Conservation (phyloP, 1,140 invertebrate species). For the Frieseomelitta varia region DNA sequence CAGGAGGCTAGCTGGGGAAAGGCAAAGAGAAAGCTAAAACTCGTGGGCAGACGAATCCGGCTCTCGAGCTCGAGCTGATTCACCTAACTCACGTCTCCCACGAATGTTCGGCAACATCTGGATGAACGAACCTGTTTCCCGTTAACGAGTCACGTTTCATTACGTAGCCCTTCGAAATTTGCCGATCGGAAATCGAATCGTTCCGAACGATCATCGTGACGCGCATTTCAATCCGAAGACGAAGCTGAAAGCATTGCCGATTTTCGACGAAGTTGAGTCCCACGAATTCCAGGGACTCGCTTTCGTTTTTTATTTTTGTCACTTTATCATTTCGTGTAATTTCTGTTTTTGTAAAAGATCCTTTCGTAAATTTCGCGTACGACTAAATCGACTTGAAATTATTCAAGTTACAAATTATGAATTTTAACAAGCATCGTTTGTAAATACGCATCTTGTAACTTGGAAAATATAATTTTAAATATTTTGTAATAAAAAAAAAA, state of each 20-base stretch:
- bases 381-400: no score
- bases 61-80: slow-evolving; percentile 28
- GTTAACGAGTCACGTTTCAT: slow-evolving; percentile 42
- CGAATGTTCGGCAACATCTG: slow-evolving; percentile 49
- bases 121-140: slow-evolving; percentile 32
- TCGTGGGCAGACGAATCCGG: slow-evolving; percentile 34
- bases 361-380: no score
- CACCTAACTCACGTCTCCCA: slow-evolving; percentile 41
- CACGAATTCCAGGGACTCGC: neutral
- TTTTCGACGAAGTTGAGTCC: neutral
- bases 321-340: no score
- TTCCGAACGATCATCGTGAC: neutral
- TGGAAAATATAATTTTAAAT: no score
- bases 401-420: no score
- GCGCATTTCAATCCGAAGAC: neutral
- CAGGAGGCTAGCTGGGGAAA: slow-evolving; percentile 5
- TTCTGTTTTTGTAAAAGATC: no score
- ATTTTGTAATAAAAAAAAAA: no score
- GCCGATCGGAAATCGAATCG: slow-evolving; percentile 35
- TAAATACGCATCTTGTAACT: no score
- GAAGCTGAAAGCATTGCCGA: neutral
- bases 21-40: slow-evolving; percentile 31
- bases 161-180: neutral
- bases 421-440: no score
- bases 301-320: neutral